Conservation (phyloP, 1,140 invertebrate genomes). For the Rhyzopertha dominica region DNA sequence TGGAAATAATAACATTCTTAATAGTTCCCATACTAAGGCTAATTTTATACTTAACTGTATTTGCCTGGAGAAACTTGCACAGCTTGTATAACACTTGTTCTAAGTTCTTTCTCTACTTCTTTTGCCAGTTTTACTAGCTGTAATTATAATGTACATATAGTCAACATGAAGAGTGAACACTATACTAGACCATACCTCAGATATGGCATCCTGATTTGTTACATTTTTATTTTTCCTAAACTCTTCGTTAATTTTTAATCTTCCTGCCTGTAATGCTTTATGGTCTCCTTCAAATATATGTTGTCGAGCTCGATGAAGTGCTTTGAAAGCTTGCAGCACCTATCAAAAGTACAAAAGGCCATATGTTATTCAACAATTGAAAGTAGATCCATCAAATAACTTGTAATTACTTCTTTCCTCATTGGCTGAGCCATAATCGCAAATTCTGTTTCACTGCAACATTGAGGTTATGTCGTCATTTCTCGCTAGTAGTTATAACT, state of each 20-base stretch:
- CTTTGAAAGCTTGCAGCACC: constrained; percentile 58
- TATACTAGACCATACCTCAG: constrained; percentile 47
- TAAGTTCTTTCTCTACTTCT: constrained; percentile 56
- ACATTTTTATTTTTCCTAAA: constrained; percentile 56
- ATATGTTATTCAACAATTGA: too few relatives aligned
- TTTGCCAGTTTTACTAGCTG: constrained; percentile 56
- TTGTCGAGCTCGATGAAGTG: constrained; percentile 55
- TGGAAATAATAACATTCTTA: constrained; percentile 10
- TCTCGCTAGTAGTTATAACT: too few relatives aligned
- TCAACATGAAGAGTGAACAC: background rate
- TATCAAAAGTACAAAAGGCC: constrained; percentile 32
- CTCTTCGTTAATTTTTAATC: constrained; percentile 58
- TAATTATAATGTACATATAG: constrained; percentile 33
- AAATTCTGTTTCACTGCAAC: too few relatives aligned
- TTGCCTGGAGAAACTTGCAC: constrained; percentile 52
- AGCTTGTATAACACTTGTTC: constrained; percentile 59
- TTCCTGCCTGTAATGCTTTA: constrained; percentile 50
- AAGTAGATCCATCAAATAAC: too few relatives aligned
- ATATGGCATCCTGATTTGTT: constrained; percentile 48
- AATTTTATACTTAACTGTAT: constrained; percentile 33
- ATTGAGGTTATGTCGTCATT: too few relatives aligned
- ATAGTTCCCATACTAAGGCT: background rate
- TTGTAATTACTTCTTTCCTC: too few relatives aligned
- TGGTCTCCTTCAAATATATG: constrained; percentile 56
- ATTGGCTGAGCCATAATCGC: too few relatives aligned